Conservation (phyloP, 2,797 vertebrate genomes). For the Agapornis canus region DNA sequence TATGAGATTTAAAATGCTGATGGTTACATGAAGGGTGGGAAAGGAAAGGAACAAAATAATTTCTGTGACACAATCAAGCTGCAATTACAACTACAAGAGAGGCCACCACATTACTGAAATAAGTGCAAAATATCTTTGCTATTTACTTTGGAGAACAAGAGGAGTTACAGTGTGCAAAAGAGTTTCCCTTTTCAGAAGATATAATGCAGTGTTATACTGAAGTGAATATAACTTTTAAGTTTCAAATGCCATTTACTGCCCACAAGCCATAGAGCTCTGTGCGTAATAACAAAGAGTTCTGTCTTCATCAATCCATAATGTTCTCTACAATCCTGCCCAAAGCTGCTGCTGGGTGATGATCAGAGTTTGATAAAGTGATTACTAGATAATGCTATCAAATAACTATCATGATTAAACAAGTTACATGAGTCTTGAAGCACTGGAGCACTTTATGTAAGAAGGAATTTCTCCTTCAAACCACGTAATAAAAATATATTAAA, state of each 20-base stretch:
- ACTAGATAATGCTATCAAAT: slow-evolving; percentile 73
- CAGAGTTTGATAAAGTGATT: slow-evolving; percentile 74
- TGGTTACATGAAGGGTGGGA: background rate
- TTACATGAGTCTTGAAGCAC: slow-evolving; percentile 62
- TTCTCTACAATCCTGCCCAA: slow-evolving; percentile 56
- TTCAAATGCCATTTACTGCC: background rate
- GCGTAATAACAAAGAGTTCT: slow-evolving; percentile 20
- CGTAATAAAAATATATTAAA: slow-evolving; percentile 58
- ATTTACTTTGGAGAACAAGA: slow-evolving; percentile 4
- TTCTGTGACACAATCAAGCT: background rate
- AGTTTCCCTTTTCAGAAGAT: background rate
- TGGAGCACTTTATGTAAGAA: slow-evolving; percentile 68
- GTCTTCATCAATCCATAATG: slow-evolving; percentile 43
- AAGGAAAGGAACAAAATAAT: background rate
- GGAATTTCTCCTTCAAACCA: slow-evolving; percentile 68
- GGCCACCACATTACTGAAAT: background rate
- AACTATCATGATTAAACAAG: slow-evolving; percentile 67
- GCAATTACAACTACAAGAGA: background rate
- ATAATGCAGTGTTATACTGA: background rate
- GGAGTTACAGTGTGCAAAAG: background rate
- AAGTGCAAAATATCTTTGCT: background rate
- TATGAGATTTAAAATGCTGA: background rate
- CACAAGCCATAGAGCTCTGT: background rate
- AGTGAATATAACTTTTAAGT: background rate
- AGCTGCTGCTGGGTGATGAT: slow-evolving; percentile 62